Evolutionary conservation across 2,797 vertebrate species (phyloP).

Genomic region (Cercopithecus petaurista): DNA sequence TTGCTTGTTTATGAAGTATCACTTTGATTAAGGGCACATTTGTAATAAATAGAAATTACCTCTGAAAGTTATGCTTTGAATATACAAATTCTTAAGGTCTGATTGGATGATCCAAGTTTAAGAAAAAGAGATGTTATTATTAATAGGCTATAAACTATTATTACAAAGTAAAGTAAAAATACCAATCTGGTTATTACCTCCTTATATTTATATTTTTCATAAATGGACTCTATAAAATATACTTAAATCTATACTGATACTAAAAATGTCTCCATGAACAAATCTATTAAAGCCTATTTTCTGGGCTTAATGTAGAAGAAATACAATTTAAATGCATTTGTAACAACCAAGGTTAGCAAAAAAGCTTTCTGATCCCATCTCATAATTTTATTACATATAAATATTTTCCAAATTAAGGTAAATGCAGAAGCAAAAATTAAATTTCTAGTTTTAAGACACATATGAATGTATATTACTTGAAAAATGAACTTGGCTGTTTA

Average conservation of each 20-base stretch:
- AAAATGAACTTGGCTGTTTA: slow-evolving; percentile 55
- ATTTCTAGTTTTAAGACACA: slow-evolving; percentile 8
- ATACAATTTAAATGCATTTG: slow-evolving; percentile 39
- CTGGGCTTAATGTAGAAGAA: slow-evolving; percentile 35
- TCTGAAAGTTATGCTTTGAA: slow-evolving; percentile 25
- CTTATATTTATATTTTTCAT: slow-evolving; percentile 37
- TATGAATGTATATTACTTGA: not conserved
- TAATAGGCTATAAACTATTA: not conserved
- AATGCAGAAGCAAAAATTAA: slow-evolving; percentile 46
- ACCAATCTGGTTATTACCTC: not conserved
- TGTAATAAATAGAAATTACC: slow-evolving; percentile 40
- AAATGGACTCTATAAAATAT: slow-evolving; percentile 15
- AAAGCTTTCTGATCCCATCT: slow-evolving; percentile 21
- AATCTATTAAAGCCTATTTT: slow-evolving; percentile 48
- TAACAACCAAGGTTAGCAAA: slow-evolving; percentile 46
- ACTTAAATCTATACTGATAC: slow-evolving; percentile 23
- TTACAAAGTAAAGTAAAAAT: slow-evolving; percentile 31
- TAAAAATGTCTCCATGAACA: slow-evolving; percentile 46
- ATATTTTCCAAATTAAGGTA: slow-evolving; percentile 42
- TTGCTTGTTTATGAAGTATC: slow-evolving; percentile 27
- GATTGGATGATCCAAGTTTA: slow-evolving; percentile 21
- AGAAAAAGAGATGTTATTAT: slow-evolving; percentile 2
- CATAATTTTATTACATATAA: slow-evolving; percentile 33
- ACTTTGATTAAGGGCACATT: slow-evolving; percentile 19
- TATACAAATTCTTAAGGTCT: slow-evolving; percentile 36